These are phyloP conservation scores for Lepidurus couesii DNA, from an alignment of 1,140 invertebrate species.

Conservation along the genomic window DNA sequence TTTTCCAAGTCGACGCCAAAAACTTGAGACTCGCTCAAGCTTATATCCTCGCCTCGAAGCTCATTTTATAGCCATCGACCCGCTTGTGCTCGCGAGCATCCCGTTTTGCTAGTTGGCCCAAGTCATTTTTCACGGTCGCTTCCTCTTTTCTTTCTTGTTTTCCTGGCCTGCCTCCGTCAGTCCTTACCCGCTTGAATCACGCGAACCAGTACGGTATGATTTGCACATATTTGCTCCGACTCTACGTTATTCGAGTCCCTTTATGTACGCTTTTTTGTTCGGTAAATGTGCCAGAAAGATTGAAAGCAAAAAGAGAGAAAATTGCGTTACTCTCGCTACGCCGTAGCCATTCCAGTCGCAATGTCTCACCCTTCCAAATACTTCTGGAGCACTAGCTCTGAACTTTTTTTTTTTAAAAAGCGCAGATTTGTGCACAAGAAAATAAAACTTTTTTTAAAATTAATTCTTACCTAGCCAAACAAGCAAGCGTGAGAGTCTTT, in stretches of 20 bases:
- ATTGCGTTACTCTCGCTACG: neutral
- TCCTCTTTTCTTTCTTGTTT: neutral
- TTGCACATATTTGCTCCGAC: neutral
- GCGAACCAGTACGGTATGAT: neutral
- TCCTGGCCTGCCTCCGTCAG: neutral
- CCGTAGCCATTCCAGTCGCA: neutral
- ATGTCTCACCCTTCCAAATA: neutral
- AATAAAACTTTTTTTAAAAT: no score
- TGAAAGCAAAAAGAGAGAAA: neutral
- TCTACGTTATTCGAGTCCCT: neutral
- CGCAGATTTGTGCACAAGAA: neutral
- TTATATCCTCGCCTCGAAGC: neutral
- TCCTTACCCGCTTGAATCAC: neutral
- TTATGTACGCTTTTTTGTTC: neutral
- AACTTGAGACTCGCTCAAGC: neutral
- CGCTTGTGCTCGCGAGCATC: neutral
- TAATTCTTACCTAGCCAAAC: neutral
- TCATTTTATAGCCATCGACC: neutral
- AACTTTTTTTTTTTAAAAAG: neutral
- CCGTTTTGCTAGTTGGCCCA: constrained; percentile 1
- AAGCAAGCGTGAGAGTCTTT: constrained; percentile 11
- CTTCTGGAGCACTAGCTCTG: neutral
- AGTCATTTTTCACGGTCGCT: constrained; percentile 18
- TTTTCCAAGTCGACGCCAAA: neutral
- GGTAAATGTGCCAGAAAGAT: neutral